A percentile compares a stretch with the other conserved stretches of the same genome.
phyloP scores from a whole-genome alignment of 2,888 invertebrate genomes.

The Aphrophora alni region DNA sequence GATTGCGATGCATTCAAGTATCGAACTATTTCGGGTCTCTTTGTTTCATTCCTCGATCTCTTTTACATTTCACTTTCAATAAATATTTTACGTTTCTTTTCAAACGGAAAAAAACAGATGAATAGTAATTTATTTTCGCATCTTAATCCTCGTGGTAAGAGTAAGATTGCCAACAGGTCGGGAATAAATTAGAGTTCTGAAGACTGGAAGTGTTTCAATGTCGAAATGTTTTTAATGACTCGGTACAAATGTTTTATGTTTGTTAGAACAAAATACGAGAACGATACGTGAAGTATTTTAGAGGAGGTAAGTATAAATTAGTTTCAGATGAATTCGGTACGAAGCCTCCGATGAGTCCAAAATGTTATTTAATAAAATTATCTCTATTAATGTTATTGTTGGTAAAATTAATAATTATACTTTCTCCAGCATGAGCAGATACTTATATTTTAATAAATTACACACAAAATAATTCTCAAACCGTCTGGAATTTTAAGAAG shows the following conservation, averaged over 20 bases:
- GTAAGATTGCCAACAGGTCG: background rate
- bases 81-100: slow-evolving; percentile 1
- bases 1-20: background rate
- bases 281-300: too few relatives aligned
- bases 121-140: background rate
- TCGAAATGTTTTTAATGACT: background rate
- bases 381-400: too few relatives aligned
- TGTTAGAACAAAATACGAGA: background rate
- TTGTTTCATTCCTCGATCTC: background rate
- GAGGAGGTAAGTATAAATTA: too few relatives aligned
- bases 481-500: too few relatives aligned
- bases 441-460: too few relatives aligned
- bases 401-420: too few relatives aligned
- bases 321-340: too few relatives aligned
- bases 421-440: too few relatives aligned
- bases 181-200: background rate
- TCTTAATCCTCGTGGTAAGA: background rate
- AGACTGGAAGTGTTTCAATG: background rate
- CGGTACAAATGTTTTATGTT: background rate
- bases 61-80: background rate
- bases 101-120: background rate
- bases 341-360: too few relatives aligned
- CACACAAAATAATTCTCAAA: too few relatives aligned
- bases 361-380: too few relatives aligned
- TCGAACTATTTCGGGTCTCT: background rate